Evolutionary conservation across 2,113 vertebrate genomes (phyloP), one percentile per base, ranked within the genome.

Genomic region (Seriola rivoliana): DNA sequence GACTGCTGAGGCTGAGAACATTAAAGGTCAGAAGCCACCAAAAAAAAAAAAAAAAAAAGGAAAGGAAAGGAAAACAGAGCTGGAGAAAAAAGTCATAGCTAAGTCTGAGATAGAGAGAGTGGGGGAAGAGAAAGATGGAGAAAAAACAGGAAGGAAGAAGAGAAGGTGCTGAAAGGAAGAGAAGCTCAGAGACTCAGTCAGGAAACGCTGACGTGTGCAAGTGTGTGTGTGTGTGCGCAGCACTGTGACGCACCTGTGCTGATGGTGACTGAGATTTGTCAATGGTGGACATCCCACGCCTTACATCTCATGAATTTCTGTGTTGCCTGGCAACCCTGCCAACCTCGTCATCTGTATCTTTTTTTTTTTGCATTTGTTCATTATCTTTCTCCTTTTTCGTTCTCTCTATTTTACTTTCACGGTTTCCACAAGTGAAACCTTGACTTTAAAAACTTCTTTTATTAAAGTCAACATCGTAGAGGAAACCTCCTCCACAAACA

Each of bases 321-420:
- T 83, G 94, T 95, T 92, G 93, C 94, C 86, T 95, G 93, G 95
- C 94, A 95, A 95, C 94, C 68, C 65, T 66, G 36, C 25, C 71
- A 66, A 78, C 84, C 82, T 85, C 82, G 80, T 34, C 32, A 71
- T 80, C 71, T 46, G 38, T 12, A 32, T 81, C 3, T 81, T 34
- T 29, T 81, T 59, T 81, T 59, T 23, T 10, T n/a, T 60, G n/a
- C 54, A 38, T 85, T 75, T 14, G 23, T 75, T 79, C 58, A 66
- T 78, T 62, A 66, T 67, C n/a, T 59, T 29, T 74, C 38, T 64
- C 7, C 32, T 7, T 74, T 36, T 58, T 60, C 38, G 58, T 42
- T 50, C 52, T 62, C 55, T 72, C 38, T 25, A 8, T 40, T 89
- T 67, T 58, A 66, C 59, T 77, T 59, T 77, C 59, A 78, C 77